These are phyloP conservation scores for Anthrax anthrax DNA, from an alignment of 2,888 invertebrate species.

Conservation along the genomic window DNA sequence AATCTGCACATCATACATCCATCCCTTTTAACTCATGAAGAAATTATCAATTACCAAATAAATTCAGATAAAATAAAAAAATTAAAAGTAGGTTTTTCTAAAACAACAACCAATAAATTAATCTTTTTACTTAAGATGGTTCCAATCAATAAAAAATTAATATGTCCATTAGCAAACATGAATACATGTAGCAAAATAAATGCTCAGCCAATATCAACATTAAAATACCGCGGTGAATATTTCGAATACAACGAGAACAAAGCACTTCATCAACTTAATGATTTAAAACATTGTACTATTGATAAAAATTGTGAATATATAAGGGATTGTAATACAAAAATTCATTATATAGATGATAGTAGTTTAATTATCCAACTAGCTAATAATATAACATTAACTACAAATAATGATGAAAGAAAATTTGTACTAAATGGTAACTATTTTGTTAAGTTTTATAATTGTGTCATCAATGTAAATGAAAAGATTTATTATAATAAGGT, in stretches of 20 bases:
- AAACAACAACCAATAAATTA: constrained; percentile 4
- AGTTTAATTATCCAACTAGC: constrained; percentile 2
- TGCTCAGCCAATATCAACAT: constrained; percentile 1
- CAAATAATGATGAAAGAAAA: constrained; percentile 4
- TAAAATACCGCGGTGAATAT: constrained; percentile 3
- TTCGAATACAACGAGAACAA: constrained; percentile 4
- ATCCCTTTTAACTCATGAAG: constrained; percentile 3
- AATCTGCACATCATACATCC: constrained; percentile 6
- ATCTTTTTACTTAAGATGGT: constrained; percentile 4
- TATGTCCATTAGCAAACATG: constrained; percentile 2
- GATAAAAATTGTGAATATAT: constrained; percentile 3
- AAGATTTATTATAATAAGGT: constrained; percentile 3
- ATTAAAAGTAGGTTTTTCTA: constrained; percentile 4
- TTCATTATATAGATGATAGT: constrained; percentile 3
- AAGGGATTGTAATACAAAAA: constrained; percentile 3
- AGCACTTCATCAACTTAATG: constrained; percentile 4
- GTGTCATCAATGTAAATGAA: constrained; percentile 2
- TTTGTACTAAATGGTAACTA: constrained; percentile 1
- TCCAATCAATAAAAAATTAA: constrained; percentile 5
- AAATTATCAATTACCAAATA: neutral
- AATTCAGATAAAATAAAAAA: constrained; percentile 4
- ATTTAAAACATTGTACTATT: constrained; percentile 2
- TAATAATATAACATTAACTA: constrained; percentile 4
- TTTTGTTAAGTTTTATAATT: constrained; percentile 5
- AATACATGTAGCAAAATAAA: constrained; percentile 3